These are phyloP conservation scores for Vireo griseus DNA, from an alignment of 2,797 vertebrate species.

Conservation along the genomic window DNA sequence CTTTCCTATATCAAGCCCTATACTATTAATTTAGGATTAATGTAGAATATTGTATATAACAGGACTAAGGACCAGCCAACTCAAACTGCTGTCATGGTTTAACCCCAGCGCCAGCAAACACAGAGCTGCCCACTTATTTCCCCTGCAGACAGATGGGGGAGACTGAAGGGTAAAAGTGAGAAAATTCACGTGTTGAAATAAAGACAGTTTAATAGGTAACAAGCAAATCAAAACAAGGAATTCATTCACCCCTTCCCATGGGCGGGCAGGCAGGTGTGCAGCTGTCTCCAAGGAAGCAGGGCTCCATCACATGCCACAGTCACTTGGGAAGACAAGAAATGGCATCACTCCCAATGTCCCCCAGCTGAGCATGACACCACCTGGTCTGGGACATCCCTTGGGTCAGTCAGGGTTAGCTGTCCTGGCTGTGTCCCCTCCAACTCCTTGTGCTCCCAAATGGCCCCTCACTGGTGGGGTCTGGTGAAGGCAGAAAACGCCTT, in stretches of 20 bases:
- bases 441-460: neutral
- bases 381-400: neutral
- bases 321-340: neutral
- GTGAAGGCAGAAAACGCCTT: neutral
- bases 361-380: neutral
- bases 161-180: neutral
- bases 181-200: neutral
- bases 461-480: neutral
- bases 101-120: neutral
- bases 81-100: neutral
- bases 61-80: neutral
- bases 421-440: neutral
- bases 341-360: too few species aligned
- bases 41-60: neutral
- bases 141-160: rapidly evolving
- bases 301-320: neutral
- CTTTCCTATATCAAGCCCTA: neutral
- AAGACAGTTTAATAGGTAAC: neutral
- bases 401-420: neutral
- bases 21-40: neutral
- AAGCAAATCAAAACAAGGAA: neutral
- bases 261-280: neutral
- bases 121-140: neutral
- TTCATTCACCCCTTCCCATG: neutral
- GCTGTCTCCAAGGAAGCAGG: neutral